Conservation (phyloP, 2,888 invertebrate species). For the Euplagia quadripunctaria region DNA sequence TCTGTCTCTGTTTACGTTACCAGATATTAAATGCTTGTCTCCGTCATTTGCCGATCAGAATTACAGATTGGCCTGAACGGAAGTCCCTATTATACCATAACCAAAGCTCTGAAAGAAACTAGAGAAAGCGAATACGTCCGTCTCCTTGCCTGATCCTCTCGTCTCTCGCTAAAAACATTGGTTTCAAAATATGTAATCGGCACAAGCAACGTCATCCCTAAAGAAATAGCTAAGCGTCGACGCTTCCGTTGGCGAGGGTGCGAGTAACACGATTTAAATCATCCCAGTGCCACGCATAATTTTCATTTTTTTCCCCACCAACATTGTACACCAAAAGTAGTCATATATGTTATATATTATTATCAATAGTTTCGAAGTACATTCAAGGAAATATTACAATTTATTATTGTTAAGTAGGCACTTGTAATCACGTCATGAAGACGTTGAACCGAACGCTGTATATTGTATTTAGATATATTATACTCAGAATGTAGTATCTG, state of each 20-base stretch:
- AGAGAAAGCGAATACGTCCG: too few species aligned
- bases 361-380: not conserved
- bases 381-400: slow-evolving; percentile 1
- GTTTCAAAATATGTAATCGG: not conserved
- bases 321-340: not conserved
- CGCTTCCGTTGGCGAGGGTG: not conserved
- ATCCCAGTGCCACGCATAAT: not conserved
- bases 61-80: not conserved
- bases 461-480: not conserved
- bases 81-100: not conserved
- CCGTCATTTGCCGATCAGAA: not conserved
- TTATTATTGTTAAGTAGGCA: slow-evolving; percentile 2
- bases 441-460: not conserved
- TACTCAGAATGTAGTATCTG: not conserved
- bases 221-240: not conserved
- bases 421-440: not conserved
- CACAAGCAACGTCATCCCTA: too few species aligned
- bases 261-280: not conserved
- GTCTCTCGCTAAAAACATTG: not conserved
- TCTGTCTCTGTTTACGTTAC: not conserved
- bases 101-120: not conserved
- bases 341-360: not conserved
- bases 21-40: not conserved
- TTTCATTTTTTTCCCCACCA: not conserved
- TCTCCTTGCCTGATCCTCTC: not conserved